These are phyloP conservation scores for Dolichotis patagonum DNA, from an alignment of 2,113 vertebrate species.

Conservation along the genomic window DNA sequence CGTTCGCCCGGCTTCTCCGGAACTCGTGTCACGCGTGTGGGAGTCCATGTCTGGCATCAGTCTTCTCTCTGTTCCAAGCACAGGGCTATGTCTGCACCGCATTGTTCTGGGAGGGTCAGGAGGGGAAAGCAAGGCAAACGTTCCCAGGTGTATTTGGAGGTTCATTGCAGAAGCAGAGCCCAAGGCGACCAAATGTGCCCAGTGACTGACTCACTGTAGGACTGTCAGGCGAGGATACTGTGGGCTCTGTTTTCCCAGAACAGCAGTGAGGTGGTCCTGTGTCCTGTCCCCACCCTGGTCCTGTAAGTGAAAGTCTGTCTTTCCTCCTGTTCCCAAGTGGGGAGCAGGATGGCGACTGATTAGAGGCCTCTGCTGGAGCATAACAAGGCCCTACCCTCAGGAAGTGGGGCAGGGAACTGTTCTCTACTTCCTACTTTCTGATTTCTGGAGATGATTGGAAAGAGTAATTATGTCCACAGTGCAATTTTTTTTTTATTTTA, in stretches of 20 bases:
- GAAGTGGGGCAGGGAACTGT: background rate
- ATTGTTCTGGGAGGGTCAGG: background rate
- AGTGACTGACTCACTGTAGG: background rate
- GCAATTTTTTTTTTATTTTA: background rate
- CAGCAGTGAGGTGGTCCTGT: background rate
- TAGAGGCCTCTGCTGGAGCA: background rate
- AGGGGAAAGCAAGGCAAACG: background rate
- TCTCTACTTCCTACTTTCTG: constrained; percentile 4
- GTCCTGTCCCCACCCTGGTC: background rate
- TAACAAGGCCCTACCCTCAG: background rate
- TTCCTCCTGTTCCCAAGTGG: background rate
- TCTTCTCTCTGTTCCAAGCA: background rate
- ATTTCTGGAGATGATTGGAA: background rate
- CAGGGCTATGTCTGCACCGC: background rate
- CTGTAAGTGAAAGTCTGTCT: background rate
- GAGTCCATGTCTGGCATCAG: too few relatives aligned
- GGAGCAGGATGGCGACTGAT: background rate
- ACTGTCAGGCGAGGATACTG: background rate
- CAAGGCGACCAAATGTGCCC: background rate
- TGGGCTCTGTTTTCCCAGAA: background rate
- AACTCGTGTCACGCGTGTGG: background rate
- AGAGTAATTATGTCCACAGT: background rate
- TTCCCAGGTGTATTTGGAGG: background rate
- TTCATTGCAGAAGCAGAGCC: background rate
- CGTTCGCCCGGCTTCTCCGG: background rate